These are phyloP conservation scores for Pongo pygmaeus DNA, from an alignment of 2,113 vertebrate genomes.

Conservation along the genomic window DNA sequence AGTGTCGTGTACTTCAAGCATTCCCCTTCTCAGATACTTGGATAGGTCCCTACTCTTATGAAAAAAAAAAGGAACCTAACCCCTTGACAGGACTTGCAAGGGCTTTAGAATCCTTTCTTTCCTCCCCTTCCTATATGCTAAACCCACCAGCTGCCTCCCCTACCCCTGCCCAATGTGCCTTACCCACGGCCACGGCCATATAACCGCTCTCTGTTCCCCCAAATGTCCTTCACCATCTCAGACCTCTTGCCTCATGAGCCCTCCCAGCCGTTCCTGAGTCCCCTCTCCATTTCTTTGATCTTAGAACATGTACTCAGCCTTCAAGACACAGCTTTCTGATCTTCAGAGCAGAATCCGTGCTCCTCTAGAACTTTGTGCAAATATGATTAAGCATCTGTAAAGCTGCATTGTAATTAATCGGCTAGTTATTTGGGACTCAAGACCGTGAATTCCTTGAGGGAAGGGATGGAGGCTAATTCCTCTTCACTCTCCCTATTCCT, in stretches of 20 bases:
- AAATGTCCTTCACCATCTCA: neutral
- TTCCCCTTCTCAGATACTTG: neutral
- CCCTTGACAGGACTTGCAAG: too few relatives aligned
- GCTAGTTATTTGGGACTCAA: neutral
- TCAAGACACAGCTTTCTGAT: neutral
- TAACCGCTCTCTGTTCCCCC: too few relatives aligned
- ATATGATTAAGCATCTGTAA: neutral
- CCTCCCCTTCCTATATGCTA: neutral
- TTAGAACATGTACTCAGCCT: neutral
- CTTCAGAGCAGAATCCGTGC: neutral
- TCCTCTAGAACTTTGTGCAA: too few relatives aligned
- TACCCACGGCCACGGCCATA: too few relatives aligned
- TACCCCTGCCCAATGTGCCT: too few relatives aligned
- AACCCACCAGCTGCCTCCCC: neutral
- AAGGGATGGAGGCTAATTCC: neutral
- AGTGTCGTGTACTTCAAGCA: neutral
- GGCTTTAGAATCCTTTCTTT: neutral
- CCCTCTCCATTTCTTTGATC: neutral
- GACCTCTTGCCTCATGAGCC: neutral
- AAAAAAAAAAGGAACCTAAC: neutral
- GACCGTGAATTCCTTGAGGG: neutral
- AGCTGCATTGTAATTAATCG: rapidly evolving
- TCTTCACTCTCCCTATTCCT: neutral
- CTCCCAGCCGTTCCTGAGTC: neutral
- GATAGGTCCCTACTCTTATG: neutral